Conservation (phyloP, 2,888 invertebrate genomes). For the Lordiphosa andalusiaca region DNA sequence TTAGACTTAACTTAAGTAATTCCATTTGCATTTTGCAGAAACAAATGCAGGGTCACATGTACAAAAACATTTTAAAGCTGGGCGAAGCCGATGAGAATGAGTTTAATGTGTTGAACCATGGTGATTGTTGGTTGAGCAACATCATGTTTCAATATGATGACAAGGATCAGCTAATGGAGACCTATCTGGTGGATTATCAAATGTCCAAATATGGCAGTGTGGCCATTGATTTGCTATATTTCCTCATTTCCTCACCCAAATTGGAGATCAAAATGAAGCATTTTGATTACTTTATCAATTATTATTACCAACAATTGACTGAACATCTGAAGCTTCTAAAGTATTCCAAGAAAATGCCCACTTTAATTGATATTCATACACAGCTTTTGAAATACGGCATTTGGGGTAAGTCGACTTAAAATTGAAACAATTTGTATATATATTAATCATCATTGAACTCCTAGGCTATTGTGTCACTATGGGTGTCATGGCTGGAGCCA, state of each 20-base stretch:
- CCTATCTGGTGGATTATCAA: constrained; percentile 66
- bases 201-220: constrained; percentile 57
- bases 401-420: constrained; percentile 45
- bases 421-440: no score
- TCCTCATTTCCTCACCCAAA: constrained; percentile 67
- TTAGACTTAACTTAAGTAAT: no score
- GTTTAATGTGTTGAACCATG: constrained; percentile 75
- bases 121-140: constrained; percentile 76
- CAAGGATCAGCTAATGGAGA: constrained; percentile 50
- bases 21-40: neutral
- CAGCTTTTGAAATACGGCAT: constrained; percentile 59
- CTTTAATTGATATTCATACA: constrained; percentile 67
- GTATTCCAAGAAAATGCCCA: constrained; percentile 62
- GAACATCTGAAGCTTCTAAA: constrained; percentile 62
- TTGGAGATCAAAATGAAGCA: constrained; percentile 62
- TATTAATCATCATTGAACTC: no score
- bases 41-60: constrained; percentile 2
- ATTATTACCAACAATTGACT: constrained; percentile 66
- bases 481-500: constrained; percentile 33
- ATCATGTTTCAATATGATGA: constrained; percentile 71
- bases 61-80: constrained; percentile 11
- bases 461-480: constrained; percentile 26
- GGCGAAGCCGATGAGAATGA: constrained; percentile 34
- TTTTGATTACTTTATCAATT: constrained; percentile 72
- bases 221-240: constrained; percentile 63